Conservation (phyloP, 2,888 invertebrate genomes). For the Yponomeuta plumbellus region DNA sequence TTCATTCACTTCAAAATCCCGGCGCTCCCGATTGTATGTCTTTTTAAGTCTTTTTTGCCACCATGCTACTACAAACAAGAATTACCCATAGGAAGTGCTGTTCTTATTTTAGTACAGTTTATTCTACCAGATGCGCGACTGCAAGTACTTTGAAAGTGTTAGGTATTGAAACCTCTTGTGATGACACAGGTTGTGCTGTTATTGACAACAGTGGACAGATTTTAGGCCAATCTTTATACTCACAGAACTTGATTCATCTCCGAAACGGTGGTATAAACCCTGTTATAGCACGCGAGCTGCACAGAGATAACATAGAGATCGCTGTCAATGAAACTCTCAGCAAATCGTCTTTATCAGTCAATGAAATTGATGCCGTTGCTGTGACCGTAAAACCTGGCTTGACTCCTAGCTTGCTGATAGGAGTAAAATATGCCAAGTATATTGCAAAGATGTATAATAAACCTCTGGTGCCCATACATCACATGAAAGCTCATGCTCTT, state of each 20-base stretch:
- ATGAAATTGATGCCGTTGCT: conserved; percentile 90
- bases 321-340: conserved; percentile 83
- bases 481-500: conserved; percentile 99
- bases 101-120: neutral
- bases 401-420: conserved; percentile 85
- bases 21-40: too few species aligned
- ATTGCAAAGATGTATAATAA: conserved; percentile 80
- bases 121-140: neutral
- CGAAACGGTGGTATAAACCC: conserved; percentile 93
- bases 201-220: conserved; percentile 83
- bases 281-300: conserved; percentile 87
- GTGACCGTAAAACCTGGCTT: conserved; percentile 95
- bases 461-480: conserved; percentile 96
- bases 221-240: conserved; percentile 87
- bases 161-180: conserved; percentile 98
- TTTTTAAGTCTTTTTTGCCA: too few species aligned
- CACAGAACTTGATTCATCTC: conserved; percentile 86
- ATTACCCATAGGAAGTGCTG: neutral
- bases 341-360: conserved; percentile 73
- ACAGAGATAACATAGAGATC: conserved; percentile 84
- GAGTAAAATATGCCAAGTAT: conserved; percentile 88
- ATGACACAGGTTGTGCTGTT: conserved; percentile 96
- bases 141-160: neutral
- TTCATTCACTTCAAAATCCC: too few species aligned
- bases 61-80: neutral